Conservation (phyloP, 2,888 invertebrate genomes). For the Leucophenga montana region DNA sequence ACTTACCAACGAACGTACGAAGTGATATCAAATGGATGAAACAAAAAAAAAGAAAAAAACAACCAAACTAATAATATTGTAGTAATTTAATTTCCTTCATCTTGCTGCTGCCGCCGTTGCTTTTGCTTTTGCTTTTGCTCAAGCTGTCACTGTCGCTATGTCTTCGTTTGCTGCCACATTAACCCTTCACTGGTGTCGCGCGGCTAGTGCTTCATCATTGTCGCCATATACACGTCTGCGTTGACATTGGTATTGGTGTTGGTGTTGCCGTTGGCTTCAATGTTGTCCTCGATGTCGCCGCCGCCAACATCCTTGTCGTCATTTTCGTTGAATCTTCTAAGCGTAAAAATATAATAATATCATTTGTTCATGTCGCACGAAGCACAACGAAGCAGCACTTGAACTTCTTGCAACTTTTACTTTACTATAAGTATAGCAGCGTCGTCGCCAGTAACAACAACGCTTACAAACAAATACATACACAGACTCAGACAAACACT, state of each 20-base stretch:
- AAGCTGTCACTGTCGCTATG: neutral
- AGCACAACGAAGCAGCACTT: neutral
- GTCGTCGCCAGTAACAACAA: too few relatives aligned
- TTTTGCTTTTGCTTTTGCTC: neutral
- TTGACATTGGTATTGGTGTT: too few relatives aligned
- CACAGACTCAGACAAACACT: neutral
- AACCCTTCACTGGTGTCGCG: neutral
- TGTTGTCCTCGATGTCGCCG: neutral
- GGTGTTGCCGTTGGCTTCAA: too few relatives aligned
- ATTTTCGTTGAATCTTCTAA: neutral
- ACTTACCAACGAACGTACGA: too few relatives aligned
- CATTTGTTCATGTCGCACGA: slow-evolving; percentile 12
- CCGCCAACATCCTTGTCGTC: neutral
- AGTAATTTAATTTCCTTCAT: slow-evolving; percentile 28
- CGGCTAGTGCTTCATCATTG: slow-evolving; percentile 4
- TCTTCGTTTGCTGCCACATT: slow-evolving; percentile 7
- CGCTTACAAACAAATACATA: too few relatives aligned
- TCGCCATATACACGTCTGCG: neutral
- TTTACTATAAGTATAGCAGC: too few relatives aligned
- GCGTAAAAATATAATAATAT: slow-evolving; percentile 18
- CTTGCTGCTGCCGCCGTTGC: slow-evolving; percentile 6
- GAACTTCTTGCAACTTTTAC: too few relatives aligned
- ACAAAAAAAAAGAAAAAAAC: neutral
- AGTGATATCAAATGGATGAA: neutral
- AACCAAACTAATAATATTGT: slow-evolving; percentile 10